Evolutionary conservation across 2,797 vertebrate species (phyloP).

Genomic region (Sebastes minor): DNA sequence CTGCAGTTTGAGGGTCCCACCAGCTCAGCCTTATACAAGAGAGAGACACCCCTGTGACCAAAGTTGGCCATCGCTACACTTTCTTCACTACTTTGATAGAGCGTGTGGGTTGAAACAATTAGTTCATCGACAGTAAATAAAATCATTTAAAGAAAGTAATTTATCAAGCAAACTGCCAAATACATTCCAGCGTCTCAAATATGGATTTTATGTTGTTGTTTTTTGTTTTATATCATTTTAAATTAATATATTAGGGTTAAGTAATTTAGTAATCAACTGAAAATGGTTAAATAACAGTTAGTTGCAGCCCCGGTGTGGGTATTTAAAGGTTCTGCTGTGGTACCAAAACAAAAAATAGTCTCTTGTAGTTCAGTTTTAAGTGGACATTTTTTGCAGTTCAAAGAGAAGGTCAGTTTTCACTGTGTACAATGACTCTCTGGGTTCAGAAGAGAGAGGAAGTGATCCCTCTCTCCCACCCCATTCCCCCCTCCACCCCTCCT

Average conservation of each 20-base stretch:
- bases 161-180: constrained; percentile 4
- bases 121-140: background rate
- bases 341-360: constrained; percentile 12
- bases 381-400: constrained; percentile 35
- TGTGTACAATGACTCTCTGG: constrained; percentile 39
- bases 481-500: constrained; percentile 16
- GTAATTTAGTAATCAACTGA: background rate
- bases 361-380: constrained; percentile 3
- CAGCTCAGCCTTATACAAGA: constrained; percentile 82
- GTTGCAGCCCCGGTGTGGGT: background rate
- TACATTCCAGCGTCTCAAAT: background rate
- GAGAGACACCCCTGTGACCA: constrained; percentile 85
- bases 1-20: constrained; percentile 88
- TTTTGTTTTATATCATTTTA: background rate
- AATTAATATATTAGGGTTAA: background rate
- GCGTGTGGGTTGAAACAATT: background rate
- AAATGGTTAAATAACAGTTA: background rate
- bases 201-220: background rate
- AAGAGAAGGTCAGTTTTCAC: constrained; percentile 14
- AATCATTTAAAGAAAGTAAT: background rate
- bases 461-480: constrained; percentile 10
- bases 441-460: constrained; percentile 44
- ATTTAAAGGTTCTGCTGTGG: background rate
- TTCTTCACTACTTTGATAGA: background rate
- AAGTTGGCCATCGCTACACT: background rate